phyloP scores from a whole-genome alignment of 2,113 vertebrate species.

The Caloenas nicobarica region DNA sequence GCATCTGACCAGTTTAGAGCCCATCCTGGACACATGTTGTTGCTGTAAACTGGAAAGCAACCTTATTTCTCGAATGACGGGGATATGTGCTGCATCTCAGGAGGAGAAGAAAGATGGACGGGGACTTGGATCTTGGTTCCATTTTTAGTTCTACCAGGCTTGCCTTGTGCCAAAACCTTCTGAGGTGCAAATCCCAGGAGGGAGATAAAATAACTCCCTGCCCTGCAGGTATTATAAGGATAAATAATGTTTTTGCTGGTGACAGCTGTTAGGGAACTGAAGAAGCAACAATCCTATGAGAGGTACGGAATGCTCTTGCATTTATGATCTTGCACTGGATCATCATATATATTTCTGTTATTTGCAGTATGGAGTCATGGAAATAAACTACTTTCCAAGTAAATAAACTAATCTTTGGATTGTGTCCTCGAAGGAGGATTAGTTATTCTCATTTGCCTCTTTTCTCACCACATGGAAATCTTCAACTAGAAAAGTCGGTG shows the following conservation, averaged over 20 bases:
- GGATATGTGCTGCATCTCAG: neutral
- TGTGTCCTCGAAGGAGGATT: neutral
- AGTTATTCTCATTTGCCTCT: neutral
- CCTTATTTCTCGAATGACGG: neutral
- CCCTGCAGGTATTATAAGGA: constrained; percentile 20
- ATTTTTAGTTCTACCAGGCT: constrained; percentile 23
- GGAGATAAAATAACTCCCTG: constrained; percentile 19
- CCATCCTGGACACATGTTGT: neutral
- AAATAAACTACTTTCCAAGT: neutral
- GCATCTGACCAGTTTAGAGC: neutral
- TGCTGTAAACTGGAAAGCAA: neutral
- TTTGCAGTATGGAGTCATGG: neutral
- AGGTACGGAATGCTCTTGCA: neutral
- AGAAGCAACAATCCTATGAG: neutral
- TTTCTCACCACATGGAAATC: neutral
- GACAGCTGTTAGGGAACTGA: neutral
- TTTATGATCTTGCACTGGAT: neutral
- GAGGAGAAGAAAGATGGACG: neutral
- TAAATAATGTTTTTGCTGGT: constrained; percentile 39
- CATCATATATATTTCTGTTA: neutral
- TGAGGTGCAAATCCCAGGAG: constrained; percentile 19
- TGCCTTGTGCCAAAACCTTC: neutral
- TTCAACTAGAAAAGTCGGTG: neutral
- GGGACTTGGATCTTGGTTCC: constrained; percentile 4
- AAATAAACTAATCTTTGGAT: neutral